phyloP scores from a whole-genome alignment of 2,888 invertebrate genomes.

The Cylloceria caligata region DNA sequence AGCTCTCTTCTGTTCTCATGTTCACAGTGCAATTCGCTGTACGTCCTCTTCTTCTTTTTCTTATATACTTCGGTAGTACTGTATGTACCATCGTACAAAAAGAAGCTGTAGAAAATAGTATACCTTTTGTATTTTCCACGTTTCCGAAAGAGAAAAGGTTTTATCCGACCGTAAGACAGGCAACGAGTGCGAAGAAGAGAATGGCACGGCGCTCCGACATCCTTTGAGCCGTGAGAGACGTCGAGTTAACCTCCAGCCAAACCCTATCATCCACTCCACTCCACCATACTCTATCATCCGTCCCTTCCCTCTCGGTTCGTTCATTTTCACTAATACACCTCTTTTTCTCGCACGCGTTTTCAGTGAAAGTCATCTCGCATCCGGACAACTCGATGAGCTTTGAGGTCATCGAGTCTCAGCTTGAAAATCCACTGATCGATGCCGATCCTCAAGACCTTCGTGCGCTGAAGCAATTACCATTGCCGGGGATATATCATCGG shows the following conservation, averaged over 20 bases:
- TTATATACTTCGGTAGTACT: slow-evolving; percentile 5
- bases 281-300: slow-evolving; percentile 68
- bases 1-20: slow-evolving; percentile 48
- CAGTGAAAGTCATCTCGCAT: slow-evolving; percentile 88
- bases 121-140: slow-evolving; percentile 18
- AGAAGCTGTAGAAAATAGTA: slow-evolving; percentile 3
- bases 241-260: slow-evolving; percentile 41
- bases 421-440: slow-evolving; percentile 87
- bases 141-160: slow-evolving; percentile 18
- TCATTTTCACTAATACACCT: slow-evolving; percentile 24
- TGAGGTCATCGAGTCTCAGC: slow-evolving; percentile 86
- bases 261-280: slow-evolving; percentile 21
- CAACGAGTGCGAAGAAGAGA: slow-evolving; percentile 8
- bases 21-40: slow-evolving; percentile 34
- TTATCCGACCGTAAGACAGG: slow-evolving; percentile 16
- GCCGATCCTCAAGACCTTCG: slow-evolving; percentile 86
- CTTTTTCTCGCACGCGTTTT: slow-evolving; percentile 82
- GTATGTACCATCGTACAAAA: slow-evolving; percentile 11
- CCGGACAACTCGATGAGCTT: slow-evolving; percentile 87
- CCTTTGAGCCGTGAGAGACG: slow-evolving; percentile 58
- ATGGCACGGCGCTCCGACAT: slow-evolving; percentile 36
- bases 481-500: slow-evolving; percentile 79
- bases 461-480: slow-evolving; percentile 84
- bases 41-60: slow-evolving; percentile 15
- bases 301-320: slow-evolving; percentile 40